Evolutionary conservation across 2,888 invertebrate species (phyloP), one percentile per base, ranked within the genome.

Genomic region (Nysson spinosus): DNA sequence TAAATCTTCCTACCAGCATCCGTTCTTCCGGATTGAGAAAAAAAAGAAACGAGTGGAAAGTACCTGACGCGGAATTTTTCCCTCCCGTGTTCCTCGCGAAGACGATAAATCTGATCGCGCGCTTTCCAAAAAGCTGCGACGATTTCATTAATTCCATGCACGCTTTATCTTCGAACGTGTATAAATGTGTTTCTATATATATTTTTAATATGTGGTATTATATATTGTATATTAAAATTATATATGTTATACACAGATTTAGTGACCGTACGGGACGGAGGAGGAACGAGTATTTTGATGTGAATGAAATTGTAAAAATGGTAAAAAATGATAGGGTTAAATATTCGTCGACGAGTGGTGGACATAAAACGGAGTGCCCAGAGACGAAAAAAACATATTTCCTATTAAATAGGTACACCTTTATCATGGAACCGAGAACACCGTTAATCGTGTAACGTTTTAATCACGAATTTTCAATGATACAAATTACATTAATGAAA

Each of bases 361-460:
- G 74, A 64, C 12, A 19, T 40, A 34, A 43, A 11, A 22, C 35
- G 42, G 14, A 22, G 9, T 12, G 32, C 22, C 34, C 39, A 43
- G 32, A 49, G 57, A 34, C 12, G 43, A 49, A 32, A 26, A 49
- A 44, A 19, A 35, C 4, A 57, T 52, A 77, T 83, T 84, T 83
- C 83, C 81, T 83, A 84, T 77, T 72, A 76, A 78, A 71, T 69
- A 79, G 65, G 47, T 34, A 62, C 52, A 35, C 22, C 20, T 43
- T 60, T 40, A 52, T 20, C 46, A 6, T 57, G 62, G 61, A 17
- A 37, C 19, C 55, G 56, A 34, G 43, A 50, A 50, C 46, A 40
- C 47, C 49, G 50, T 66, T 56, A 43, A 66, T 60, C 67, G 55
- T 56, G 54, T 55, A 47, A 55, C 60, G 65, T 68, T 58, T 60